Base-by-base conservation (phyloP, 2,113 vertebrate genomes). In the Fulica atra region DNA sequence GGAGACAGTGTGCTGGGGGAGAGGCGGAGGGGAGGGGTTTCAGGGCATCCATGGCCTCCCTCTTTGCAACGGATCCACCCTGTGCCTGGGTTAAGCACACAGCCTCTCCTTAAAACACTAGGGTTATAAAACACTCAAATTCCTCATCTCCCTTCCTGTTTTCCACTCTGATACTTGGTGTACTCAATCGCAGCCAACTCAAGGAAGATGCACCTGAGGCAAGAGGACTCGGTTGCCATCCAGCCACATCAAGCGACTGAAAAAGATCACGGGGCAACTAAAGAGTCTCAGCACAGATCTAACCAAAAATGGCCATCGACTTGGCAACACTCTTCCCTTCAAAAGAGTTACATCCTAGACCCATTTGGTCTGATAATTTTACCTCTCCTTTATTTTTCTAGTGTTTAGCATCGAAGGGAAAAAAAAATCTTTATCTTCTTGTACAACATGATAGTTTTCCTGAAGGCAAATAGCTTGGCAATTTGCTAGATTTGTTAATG, bases 401-500 rank as follows among this genome's bases (percentile, higher is more conserved):
- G 81, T 63, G 87, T 93, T 96, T 87, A 94, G 97, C 97, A 97
- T 59, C 46, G 57, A 69, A 97, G 64, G 90, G 77, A 97, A 95
- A 90, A 98, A 88, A 98, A 94, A 94, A 48, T 93, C 53, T 96
- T 94, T 92, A 95, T 96, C 96, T 97, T 96, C 89, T 92, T 77
- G 77, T 96, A 95, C 80, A 95, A 92, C 92, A 97, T 93, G 96
- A 95, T 59, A 82, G 95, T 57, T 92, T 97, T 98, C 97, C 86
- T 69, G 86, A 95, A 97, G 95, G 95, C 96, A 81, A 82, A 95
- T 93, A 98, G 95, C 91, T 79, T 95, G 90, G 96, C 90, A 95
- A 97, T 98, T 98, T 98, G 86, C 93, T 95, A 80, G 90, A 96
- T 95, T 94, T 98, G 96, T 97, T 96, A 97, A 97, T 95, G 97